These are phyloP conservation scores for Lepidocolaptes lacrymiger DNA, from an alignment of 2,797 vertebrate species.

Conservation along the genomic window DNA sequence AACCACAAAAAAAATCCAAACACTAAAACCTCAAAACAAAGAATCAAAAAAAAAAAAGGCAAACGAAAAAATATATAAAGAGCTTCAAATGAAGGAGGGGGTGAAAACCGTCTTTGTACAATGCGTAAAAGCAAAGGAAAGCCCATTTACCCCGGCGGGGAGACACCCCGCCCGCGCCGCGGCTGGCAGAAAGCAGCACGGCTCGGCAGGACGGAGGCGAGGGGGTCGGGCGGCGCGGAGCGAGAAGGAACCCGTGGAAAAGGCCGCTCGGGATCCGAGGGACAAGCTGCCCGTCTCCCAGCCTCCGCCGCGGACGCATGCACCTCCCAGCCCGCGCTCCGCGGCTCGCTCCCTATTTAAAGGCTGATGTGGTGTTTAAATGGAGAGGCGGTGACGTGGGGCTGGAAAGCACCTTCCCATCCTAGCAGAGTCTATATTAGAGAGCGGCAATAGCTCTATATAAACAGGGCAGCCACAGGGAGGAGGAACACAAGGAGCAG, in stretches of 20 bases:
- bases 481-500: slow-evolving; percentile 90
- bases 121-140: neutral
- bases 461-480: slow-evolving; percentile 89
- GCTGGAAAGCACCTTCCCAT: slow-evolving; percentile 96
- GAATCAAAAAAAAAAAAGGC: neutral
- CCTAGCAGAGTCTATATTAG: slow-evolving; percentile 98
- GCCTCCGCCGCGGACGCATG: slow-evolving; percentile 66
- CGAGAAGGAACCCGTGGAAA: neutral
- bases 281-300: neutral
- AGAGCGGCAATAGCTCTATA: slow-evolving; percentile 97
- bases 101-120: neutral
- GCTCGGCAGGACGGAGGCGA: neutral
- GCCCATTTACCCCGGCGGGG: neutral
- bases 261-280: neutral
- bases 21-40: neutral
- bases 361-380: slow-evolving; percentile 93
- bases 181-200: neutral
- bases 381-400: slow-evolving; percentile 94
- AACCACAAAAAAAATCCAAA: too few species aligned
- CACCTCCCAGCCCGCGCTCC: slow-evolving; percentile 78
- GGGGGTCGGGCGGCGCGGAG: neutral
- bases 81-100: neutral
- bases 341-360: slow-evolving; percentile 90
- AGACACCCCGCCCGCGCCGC: neutral
- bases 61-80: neutral